Percentiles rank a stretch among this genome's conserved stretches.
Conservation (phyloP, 92 coral and sea anemone genomes). For the Epizoanthus rinbou region DNA sequence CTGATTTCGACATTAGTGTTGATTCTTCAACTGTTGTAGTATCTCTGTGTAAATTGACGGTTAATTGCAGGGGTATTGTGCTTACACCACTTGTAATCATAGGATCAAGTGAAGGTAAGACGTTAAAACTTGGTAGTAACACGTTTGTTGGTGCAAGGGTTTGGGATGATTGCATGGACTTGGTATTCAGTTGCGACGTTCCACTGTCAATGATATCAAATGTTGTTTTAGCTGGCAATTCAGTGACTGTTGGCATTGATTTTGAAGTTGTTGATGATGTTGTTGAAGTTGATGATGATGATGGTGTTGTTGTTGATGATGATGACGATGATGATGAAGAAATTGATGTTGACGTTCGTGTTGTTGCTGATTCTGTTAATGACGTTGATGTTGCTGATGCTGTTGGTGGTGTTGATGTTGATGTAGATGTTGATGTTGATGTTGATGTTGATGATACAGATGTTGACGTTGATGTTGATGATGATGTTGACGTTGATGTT, state of each 20-base stretch:
- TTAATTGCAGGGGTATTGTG: neutral
- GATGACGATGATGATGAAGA: neutral
- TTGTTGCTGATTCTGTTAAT: neutral
- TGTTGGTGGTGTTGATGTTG: neutral
- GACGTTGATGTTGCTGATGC: neutral
- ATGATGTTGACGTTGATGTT: neutral
- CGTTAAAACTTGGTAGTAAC: neutral
- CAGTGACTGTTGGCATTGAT: neutral
- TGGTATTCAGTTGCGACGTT: neutral
- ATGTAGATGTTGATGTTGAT: neutral
- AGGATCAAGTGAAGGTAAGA: neutral
- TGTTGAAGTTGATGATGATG: neutral
- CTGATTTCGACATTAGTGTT: neutral
- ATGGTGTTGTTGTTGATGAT: neutral
- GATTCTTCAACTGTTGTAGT: neutral
- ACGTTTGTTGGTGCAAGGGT: neutral
- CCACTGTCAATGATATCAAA: neutral
- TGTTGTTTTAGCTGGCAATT: too few species aligned
- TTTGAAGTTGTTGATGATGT: constrained; percentile 6
- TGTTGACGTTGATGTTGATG: neutral
- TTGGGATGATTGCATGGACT: neutral
- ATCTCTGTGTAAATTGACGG: neutral
- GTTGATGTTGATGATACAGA: neutral
- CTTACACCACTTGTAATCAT: neutral
- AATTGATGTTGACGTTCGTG: neutral